Evolutionary conservation across 2,888 invertebrate genomes (phyloP), one percentile per base, ranked within the genome.

Genomic region (Mimas tiliae): DNA sequence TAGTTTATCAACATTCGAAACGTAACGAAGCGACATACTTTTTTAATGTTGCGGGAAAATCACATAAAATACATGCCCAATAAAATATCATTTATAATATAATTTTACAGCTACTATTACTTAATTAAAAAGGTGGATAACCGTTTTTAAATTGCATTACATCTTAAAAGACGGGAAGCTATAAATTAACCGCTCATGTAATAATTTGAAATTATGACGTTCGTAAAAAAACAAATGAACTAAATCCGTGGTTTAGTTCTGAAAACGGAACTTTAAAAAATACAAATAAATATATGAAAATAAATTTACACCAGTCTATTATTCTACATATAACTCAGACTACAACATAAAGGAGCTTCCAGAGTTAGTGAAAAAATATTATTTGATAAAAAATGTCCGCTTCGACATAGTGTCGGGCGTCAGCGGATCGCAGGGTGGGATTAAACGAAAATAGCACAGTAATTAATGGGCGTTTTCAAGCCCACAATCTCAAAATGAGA

Each of bases 401-500:
- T 82, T 83, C 81, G 77, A 82, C 77, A 82, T 78, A 78, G 83
- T 88, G 88, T 86, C 83, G 82, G 83, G 76, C 84, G 87, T 84
- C 85, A 84, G 83, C 79, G 81, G 77, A 81, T 86, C 83, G 85
- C 86, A 81, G 85, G 85, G 86, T 85, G 76, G 90, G 91, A 92
- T 92, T 91, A 89, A 81, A 88, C 91, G 70, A 81, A 91, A 93
- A 93, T 92, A 93, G 87, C 87, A 69, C 74, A 58, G 80, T 89
- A 90, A 91, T 90, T 90, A 90, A 91, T 91, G 86, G 83, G 75
- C 81, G 84, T 83, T 83, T 83, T 74, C 80, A 84, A 86, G 81
- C 83, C 84, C 89, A 87, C 87, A 88, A 88, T 83, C 82, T 86
- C 74, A 85, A 86, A 85, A 85, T 79, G 82, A 82, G 76, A 77